A percentile compares a stretch with the other conserved stretches of the same genome.
phyloP scores from a whole-genome alignment of 2,797 vertebrate genomes.

The Rachycentron canadum region DNA sequence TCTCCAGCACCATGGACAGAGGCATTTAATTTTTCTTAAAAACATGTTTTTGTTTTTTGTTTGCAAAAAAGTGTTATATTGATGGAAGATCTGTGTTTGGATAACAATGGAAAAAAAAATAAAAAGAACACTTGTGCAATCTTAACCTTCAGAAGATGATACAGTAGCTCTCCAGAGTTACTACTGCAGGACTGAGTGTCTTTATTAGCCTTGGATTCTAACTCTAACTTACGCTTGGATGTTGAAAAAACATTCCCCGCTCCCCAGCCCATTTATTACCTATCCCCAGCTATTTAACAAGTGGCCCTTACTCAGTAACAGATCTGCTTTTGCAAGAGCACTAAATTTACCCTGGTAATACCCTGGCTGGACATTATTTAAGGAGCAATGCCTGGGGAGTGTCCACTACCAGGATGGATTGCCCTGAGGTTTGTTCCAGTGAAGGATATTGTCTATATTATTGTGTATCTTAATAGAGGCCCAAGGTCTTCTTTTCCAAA shows the following conservation, averaged over 20 bases:
- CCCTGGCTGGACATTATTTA: constrained; percentile 62
- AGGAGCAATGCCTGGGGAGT: constrained; percentile 36
- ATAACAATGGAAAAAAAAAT: background rate
- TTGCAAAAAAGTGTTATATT: background rate
- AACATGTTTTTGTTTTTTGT: too few relatives aligned
- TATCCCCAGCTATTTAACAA: constrained; percentile 59
- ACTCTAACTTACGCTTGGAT: constrained; percentile 12
- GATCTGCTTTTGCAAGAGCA: constrained; percentile 40
- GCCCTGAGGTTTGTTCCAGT: constrained; percentile 21
- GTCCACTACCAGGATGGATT: constrained; percentile 53
- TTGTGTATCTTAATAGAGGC: constrained; percentile 64
- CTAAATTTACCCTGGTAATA: constrained; percentile 62
- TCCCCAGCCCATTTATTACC: constrained; percentile 48
- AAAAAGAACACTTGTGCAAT: background rate
- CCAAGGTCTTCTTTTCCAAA: background rate
- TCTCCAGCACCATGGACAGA: constrained; percentile 54
- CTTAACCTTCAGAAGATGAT: constrained; percentile 1
- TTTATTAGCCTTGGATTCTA: constrained; percentile 49
- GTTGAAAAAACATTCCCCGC: constrained; percentile 26
- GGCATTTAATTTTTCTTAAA: constrained; percentile 6
- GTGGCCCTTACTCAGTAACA: constrained; percentile 53
- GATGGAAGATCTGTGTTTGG: constrained; percentile 15
- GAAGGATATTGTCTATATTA: constrained; percentile 53
- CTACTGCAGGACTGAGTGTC: constrained; percentile 14
- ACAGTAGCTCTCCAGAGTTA: constrained; percentile 1